Evolutionary conservation across 2,797 vertebrate species (phyloP), one percentile per base, ranked within the genome.

Genomic region (Esox lucius): DNA sequence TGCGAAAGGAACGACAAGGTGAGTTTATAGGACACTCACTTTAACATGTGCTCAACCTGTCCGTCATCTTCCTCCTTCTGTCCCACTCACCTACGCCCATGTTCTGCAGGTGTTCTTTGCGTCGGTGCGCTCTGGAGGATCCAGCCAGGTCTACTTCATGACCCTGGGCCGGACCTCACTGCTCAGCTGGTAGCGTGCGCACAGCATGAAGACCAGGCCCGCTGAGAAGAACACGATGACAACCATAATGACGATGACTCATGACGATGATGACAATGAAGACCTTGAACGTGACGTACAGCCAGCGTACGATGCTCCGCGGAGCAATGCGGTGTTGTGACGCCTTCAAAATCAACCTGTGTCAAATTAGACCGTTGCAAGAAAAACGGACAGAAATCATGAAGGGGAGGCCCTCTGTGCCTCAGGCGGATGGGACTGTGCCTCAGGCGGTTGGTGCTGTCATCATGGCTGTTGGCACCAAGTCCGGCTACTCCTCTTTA

Each of bases 111-210:
- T 95, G 16, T 95, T 96, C 87, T 97, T 97, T n/a, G 96, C 96
- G 77, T 97, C 96, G 0, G 96, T 97, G 71, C 96, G 96, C 6
- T 94, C 91, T 0, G 96, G 96, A 24, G 96, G 96, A 13, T 95
- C 95, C 90, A 97, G 96, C 85, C 96, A 97, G 89, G 96, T 97
- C 62, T 97, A 97, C 86, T 97, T 97, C 88, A 97, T 97, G 96
- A 97, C 96, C 2, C 92, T 97, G 83, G 96, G 96, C 75, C 94
- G 96, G 73, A 94, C 94, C 71, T 96, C 95, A 83, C 94, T 97
- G 74, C 96, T 97, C 94, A 97, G 95, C 93, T 97, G 96, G 96
- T 97, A 95, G 95, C 39, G 42, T 13, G 91, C 93, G 92, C 93
- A 92, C 91, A 81, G 87, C 90, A 84, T 59, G 81, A 87, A 80